Evolutionary conservation across 1,140 invertebrate species (phyloP).

Genomic region (Cryptotermes secundus): DNA sequence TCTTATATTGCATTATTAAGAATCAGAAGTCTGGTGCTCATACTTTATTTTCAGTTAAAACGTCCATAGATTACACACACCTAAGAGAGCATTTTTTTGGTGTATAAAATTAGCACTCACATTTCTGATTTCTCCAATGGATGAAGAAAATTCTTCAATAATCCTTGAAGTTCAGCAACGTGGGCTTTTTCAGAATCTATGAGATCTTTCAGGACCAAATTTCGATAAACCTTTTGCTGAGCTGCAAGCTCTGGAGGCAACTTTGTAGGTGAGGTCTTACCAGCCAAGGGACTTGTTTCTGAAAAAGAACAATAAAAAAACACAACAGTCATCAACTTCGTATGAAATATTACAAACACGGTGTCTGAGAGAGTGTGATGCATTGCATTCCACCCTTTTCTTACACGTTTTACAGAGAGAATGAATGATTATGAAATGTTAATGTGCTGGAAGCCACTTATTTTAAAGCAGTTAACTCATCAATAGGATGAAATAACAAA

Average conservation of each 20-base stretch:
- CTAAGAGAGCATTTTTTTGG: neutral
- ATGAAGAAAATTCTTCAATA: conserved; percentile 80
- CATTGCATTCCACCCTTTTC: too few species aligned
- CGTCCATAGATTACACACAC: too few species aligned
- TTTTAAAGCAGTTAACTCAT: too few species aligned
- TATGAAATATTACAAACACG: too few species aligned
- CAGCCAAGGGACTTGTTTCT: conserved; percentile 13
- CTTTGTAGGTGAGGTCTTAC: conserved; percentile 32
- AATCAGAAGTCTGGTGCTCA: too few species aligned
- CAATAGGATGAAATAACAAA: too few species aligned
- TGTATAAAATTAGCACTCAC: conserved; percentile 59
- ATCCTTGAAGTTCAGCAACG: conserved; percentile 81
- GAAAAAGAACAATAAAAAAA: neutral
- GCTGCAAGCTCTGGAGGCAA: conserved; percentile 45
- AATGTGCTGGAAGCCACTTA: too few species aligned
- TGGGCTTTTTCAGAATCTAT: conserved; percentile 89
- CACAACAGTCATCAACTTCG: neutral
- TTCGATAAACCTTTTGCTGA: conserved; percentile 68
- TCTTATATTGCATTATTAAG: too few species aligned
- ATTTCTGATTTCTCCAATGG: conserved; percentile 81
- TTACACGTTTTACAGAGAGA: too few species aligned
- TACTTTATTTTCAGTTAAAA: too few species aligned
- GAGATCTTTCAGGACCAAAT: conserved; percentile 88
- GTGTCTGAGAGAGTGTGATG: too few species aligned
- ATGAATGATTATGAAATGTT: too few species aligned